Conservation (phyloP, 2,797 vertebrate genomes). For the Mionectes olivaceus region DNA sequence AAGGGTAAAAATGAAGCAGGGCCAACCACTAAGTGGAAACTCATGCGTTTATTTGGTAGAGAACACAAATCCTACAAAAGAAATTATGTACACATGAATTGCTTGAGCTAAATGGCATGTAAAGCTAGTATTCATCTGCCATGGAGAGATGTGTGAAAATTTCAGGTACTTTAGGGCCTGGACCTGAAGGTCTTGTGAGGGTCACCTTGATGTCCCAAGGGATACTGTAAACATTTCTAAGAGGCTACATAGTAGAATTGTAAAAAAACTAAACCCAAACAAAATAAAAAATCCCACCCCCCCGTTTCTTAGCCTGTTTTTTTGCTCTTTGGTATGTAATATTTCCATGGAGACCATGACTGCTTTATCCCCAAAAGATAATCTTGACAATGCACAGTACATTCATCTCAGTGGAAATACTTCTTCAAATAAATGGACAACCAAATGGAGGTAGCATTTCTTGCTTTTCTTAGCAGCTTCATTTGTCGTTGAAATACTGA, state of each 20-base stretch:
- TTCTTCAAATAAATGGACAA: not conserved
- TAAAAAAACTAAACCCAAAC: not conserved
- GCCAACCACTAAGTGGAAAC: not conserved
- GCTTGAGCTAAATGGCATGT: not conserved
- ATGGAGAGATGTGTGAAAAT: not conserved
- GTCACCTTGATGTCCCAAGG: not conserved
- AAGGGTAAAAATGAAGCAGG: not conserved
- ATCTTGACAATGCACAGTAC: not conserved
- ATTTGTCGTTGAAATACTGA: not conserved
- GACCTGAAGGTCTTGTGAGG: not conserved
- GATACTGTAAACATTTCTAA: not conserved
- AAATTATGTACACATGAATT: not conserved
- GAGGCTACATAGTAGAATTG: not conserved
- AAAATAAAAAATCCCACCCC: not conserved
- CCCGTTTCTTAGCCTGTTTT: not conserved
- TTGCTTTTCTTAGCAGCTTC: not conserved
- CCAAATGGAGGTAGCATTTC: not conserved
- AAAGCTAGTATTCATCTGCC: not conserved
- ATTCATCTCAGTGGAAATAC: not conserved
- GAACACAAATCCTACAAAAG: not conserved
- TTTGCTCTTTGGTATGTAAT: not conserved
- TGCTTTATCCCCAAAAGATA: not conserved
- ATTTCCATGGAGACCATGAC: conserved; percentile 18
- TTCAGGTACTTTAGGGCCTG: not conserved
- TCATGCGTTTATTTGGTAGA: not conserved